phyloP scores from a whole-genome alignment of 2,113 vertebrate genomes.

The Platanista minor region DNA sequence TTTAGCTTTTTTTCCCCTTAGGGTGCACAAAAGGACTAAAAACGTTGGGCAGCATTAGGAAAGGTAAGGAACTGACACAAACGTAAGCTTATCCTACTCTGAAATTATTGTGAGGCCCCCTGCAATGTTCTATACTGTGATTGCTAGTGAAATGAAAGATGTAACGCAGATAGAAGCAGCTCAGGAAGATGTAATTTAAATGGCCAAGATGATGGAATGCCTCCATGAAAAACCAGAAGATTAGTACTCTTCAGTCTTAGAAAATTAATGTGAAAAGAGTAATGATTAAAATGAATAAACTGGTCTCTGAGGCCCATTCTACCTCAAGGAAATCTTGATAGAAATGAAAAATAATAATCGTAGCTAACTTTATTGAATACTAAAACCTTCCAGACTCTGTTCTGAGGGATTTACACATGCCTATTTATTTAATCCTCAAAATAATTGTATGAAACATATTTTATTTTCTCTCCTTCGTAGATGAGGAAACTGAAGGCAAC shows the following conservation, averaged over 20 bases:
- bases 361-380: not conserved
- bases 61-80: not conserved
- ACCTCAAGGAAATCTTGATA: not conserved
- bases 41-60: not conserved
- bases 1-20: not conserved
- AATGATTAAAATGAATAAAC: not conserved
- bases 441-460: not conserved
- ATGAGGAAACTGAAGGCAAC: not conserved
- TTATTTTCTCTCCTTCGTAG: not conserved
- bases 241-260: not conserved
- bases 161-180: not conserved
- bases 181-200: not conserved
- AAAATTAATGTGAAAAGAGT: not conserved
- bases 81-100: constrained; percentile 27
- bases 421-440: not conserved
- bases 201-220: not conserved
- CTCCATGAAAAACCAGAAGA: not conserved
- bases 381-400: not conserved
- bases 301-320: not conserved
- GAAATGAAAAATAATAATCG: not conserved
- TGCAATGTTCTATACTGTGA: not conserved
- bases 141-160: constrained; percentile 15
- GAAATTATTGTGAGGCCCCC: not conserved
- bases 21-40: not conserved
- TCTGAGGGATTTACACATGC: not conserved